Evolutionary conservation across 2,888 invertebrate species (phyloP).

Genomic region (Lasioglossum figueresi): DNA sequence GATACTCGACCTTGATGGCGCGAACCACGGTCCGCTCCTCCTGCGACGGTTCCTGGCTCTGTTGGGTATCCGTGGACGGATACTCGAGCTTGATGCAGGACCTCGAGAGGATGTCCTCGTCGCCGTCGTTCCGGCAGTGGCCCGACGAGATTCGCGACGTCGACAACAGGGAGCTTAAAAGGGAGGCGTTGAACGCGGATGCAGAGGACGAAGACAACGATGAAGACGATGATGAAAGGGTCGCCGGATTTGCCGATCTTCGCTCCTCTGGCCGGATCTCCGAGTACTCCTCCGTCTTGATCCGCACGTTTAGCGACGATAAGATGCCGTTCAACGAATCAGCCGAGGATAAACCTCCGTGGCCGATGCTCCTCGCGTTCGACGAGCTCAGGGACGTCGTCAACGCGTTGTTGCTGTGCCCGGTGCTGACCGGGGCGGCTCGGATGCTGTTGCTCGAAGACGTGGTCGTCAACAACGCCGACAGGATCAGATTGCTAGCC

Average conservation of each 20-base stretch:
- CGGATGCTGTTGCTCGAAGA: constrained; percentile 62
- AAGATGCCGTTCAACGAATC: constrained; percentile 77
- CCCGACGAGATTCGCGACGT: constrained; percentile 70
- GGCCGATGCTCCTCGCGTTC: constrained; percentile 42
- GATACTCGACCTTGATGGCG: constrained; percentile 74
- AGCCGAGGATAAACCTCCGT: constrained; percentile 55
- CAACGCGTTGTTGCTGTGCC: constrained; percentile 68
- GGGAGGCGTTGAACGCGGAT: constrained; percentile 70
- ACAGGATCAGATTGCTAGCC: constrained; percentile 67
- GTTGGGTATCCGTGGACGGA: constrained; percentile 24
- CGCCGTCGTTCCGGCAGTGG: constrained; percentile 60
- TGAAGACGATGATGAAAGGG: constrained; percentile 50
- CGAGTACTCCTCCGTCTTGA: constrained; percentile 76
- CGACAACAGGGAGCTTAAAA: constrained; percentile 75
- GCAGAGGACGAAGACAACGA: constrained; percentile 60
- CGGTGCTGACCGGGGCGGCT: constrained; percentile 17
- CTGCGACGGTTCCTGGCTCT: constrained; percentile 43
- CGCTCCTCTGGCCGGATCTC: constrained; percentile 60
- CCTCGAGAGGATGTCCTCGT: constrained; percentile 58
- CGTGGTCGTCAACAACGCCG: constrained; percentile 69
- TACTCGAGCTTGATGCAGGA: constrained; percentile 73
- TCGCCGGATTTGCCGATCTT: constrained; percentile 50
- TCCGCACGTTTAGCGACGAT: constrained; percentile 73
- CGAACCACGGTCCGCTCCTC: constrained; percentile 53
- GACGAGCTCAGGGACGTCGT: constrained; percentile 60